Evolutionary conservation across 2,888 invertebrate genomes (phyloP).

Genomic region (Caenorhabditis japonica): DNA sequence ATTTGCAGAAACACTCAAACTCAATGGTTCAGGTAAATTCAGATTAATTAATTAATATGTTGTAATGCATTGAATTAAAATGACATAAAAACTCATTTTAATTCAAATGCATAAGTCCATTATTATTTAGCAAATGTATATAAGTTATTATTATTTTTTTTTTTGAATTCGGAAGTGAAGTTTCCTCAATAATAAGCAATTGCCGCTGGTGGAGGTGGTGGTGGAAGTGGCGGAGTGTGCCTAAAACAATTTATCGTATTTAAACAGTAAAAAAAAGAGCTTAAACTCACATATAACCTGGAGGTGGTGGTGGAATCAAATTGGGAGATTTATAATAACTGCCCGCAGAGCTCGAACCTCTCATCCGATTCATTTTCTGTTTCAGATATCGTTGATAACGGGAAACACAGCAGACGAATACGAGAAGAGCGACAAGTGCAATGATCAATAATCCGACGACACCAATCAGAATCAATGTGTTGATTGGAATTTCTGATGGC

Average conservation of each 20-base stretch:
- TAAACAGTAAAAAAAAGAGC: neutral
- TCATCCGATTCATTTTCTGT: slow-evolving; percentile 27
- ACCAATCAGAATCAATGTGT: slow-evolving; percentile 55
- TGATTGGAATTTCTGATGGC: slow-evolving; percentile 25
- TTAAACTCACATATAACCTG: slow-evolving; percentile 33
- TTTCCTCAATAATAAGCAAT: slow-evolving; percentile 38
- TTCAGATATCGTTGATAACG: slow-evolving; percentile 31
- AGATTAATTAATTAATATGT: no score
- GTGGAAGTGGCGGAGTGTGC: slow-evolving; percentile 38
- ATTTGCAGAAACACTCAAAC: no score
- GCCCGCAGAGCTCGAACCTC: slow-evolving; percentile 16
- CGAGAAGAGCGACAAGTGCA: slow-evolving; percentile 53
- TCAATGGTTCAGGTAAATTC: no score
- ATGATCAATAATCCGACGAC: slow-evolving; percentile 49
- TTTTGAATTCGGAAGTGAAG: no score
- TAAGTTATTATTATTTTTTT: no score
- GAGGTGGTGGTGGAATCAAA: slow-evolving; percentile 32
- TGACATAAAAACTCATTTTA: no score
- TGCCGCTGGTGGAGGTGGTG: slow-evolving; percentile 33
- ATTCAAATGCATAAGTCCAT: no score
- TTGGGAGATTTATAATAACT: slow-evolving; percentile 42
- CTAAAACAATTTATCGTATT: slow-evolving; percentile 9
- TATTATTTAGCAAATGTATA: no score
- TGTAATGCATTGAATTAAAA: no score
- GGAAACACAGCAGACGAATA: slow-evolving; percentile 63